A percentile compares a stretch with the other conserved stretches of the same genome.
Evolutionary conservation across 1,140 invertebrate species (phyloP).

Genomic region (Dendrolimus punctatus): DNA sequence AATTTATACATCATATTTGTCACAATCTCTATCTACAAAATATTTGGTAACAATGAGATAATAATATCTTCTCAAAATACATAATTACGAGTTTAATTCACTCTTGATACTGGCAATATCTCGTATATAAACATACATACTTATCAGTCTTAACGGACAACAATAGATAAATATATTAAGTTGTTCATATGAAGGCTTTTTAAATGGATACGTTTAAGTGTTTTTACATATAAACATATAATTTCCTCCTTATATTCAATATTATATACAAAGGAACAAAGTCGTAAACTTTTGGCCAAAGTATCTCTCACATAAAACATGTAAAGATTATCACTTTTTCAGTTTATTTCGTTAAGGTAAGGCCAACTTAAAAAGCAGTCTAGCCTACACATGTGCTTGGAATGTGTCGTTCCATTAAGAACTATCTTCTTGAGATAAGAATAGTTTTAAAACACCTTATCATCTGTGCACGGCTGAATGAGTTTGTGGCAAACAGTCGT

Average conservation of each 20-base stretch:
- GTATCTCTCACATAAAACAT: slow-evolving; percentile 26
- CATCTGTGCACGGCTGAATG: slow-evolving; percentile 60
- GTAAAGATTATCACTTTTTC: slow-evolving; percentile 43
- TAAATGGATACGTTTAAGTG: slow-evolving; percentile 17
- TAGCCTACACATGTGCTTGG: slow-evolving; percentile 59
- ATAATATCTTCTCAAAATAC: slow-evolving; percentile 66
- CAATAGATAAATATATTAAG: slow-evolving; percentile 12
- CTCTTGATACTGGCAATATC: slow-evolving; percentile 51
- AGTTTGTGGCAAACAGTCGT: slow-evolving; percentile 64
- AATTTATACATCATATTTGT: slow-evolving; percentile 35
- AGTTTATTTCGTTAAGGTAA: slow-evolving; percentile 23
- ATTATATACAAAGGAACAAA: slow-evolving; percentile 22
- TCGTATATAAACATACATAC: slow-evolving; percentile 28
- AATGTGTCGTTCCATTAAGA: slow-evolving; percentile 65
- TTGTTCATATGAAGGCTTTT: slow-evolving; percentile 17
- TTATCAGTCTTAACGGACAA: slow-evolving; percentile 65
- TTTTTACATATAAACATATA: slow-evolving; percentile 25
- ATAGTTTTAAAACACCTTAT: slow-evolving; percentile 47
- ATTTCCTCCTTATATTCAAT: slow-evolving; percentile 34
- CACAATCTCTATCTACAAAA: slow-evolving; percentile 55
- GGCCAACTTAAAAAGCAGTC: slow-evolving; percentile 49
- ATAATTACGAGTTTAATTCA: slow-evolving; percentile 32
- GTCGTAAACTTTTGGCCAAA: slow-evolving; percentile 33
- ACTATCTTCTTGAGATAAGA: slow-evolving; percentile 57
- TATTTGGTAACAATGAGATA: slow-evolving; percentile 69